Base-by-base conservation (phyloP, 2,113 vertebrate genomes). In the Arenaria interpres region DNA sequence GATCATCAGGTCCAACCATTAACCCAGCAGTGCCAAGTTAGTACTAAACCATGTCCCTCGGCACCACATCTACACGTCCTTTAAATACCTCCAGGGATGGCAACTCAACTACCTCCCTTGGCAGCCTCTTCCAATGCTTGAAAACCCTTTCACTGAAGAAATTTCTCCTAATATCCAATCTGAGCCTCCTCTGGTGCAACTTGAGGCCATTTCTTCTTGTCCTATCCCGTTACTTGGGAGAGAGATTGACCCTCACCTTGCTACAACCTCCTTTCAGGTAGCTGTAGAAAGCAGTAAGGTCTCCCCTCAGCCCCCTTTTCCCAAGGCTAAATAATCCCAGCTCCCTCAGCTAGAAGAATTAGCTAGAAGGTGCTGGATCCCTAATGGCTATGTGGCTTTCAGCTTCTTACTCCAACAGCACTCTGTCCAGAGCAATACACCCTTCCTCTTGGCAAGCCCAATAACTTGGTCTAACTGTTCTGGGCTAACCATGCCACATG, bases 401-500 rank as follows among this genome's bases (percentile, higher is more conserved):
- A 63, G 53, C 25, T 76, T 22, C 4, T 77, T 43, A n/a, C 17
- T 77, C 54, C 66, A 78, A 1, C 25, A 83, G 21, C 19, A 5
- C 19, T 43, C 41, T 67, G 28, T 13, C 41, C 56, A 56, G 35
- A 51, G 17, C 8, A 39, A 30, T 7, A 4, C 1, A 4, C 14
- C 11, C 24, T 50, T 48, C n/a, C 23, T 51, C 67, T 13, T 35
- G 46, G 71, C 43, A 19, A 86, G 46, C n/a, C 56, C 37, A 41
- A 0, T 1, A 7, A 28, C 51, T 46, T 2, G 1, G 15, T 48
- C n/a, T 14, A 45, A 6, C 4, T 53, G 41, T 2, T 39, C 53
- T 32, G 37, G 48, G 24, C 63, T 10, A 16, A 57, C 45, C 39
- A 25, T 77, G 35, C 30, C 69, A 35, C 30, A 12, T 7, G 35